Base-by-base conservation (phyloP, 2,888 invertebrate species). In the Noctuana brunneofusca region DNA sequence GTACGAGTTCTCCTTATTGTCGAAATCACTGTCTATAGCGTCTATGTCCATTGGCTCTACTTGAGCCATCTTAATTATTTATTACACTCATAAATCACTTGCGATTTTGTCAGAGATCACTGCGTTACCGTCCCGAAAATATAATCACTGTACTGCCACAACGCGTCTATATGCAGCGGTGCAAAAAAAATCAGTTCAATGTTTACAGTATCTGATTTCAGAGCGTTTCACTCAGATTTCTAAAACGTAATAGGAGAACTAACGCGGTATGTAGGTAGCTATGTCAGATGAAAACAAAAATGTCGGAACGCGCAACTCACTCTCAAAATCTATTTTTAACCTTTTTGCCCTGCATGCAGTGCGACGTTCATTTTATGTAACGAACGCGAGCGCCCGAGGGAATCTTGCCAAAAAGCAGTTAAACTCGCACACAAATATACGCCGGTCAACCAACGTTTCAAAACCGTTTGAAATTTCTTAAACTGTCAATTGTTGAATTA, bases 281-380 rank as follows among this genome's bases (percentile, higher is more conserved):
- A 77, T 87, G 89, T 90, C 87, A 86, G 76, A 81, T 82, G 78
- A 87, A 88, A 89, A 89, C 88, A 89, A 88, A 89, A 86, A 88
- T 84, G 86, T 85, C 84, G 73, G 79, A 84, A 84, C 82, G 80
- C 81, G 83, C 87, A 84, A 89, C 82, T 87, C 87, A 87, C 84
- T 82, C 74, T 75, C 75, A 76, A 80, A 76, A 75, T 90, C 91
- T 91, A 91, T 90, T 90, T 89, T 83, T 90, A 89, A 76, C 83
- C 79, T 85, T 85, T 86, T 84, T 81, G 84, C 86, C 76, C 70
- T 79, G 80, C 75, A 81, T 80, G 75, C 73, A 70, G 73, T 77
- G 74, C 85, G 80, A 76, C 83, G 84, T 81, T 81, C 80, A 80
- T 80, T 89, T 84, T 87, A 88, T 81, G 79, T 87, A 87, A 86